Conservation (phyloP, 2,797 vertebrate species). For the Sebastes vulpes region DNA sequence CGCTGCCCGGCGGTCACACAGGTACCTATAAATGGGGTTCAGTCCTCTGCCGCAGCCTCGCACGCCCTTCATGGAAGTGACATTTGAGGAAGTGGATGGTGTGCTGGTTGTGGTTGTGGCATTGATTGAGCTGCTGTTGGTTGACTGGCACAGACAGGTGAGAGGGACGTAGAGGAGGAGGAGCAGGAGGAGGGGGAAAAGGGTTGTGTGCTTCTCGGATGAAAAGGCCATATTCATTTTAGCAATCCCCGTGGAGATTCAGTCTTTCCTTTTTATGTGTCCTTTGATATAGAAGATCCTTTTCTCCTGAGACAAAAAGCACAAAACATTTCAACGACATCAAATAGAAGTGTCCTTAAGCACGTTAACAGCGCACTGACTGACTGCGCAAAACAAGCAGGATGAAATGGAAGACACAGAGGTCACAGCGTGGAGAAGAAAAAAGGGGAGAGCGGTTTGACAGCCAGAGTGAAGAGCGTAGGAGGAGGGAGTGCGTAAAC, state of each 20-base stretch:
- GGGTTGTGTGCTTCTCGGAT: slow-evolving; percentile 3
- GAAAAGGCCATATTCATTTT: slow-evolving; percentile 48
- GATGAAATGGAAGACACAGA: slow-evolving; percentile 1
- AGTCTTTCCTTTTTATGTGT: slow-evolving; percentile 8
- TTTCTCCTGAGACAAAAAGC: slow-evolving; percentile 51
- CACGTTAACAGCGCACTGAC: neutral
- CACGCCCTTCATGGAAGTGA: neutral
- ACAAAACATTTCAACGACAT: neutral
- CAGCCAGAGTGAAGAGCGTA: slow-evolving; percentile 22
- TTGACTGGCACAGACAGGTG: slow-evolving; percentile 53
- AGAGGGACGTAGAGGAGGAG: slow-evolving; percentile 45
- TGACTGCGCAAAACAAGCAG: neutral
- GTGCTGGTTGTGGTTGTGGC: neutral
- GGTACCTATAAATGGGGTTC: slow-evolving; percentile 75
- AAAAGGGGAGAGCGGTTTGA: slow-evolving; percentile 12
- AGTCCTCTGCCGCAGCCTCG: slow-evolving; percentile 75
- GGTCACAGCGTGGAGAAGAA: slow-evolving; percentile 1
- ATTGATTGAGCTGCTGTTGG: slow-evolving; percentile 21
- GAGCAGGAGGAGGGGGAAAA: slow-evolving; percentile 49
- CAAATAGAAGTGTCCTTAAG: neutral
- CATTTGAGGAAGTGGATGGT: slow-evolving; percentile 15
- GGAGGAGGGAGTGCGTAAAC: slow-evolving; percentile 60
- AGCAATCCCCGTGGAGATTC: slow-evolving; percentile 3
- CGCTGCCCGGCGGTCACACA: slow-evolving; percentile 83
- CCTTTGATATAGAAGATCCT: slow-evolving; percentile 5